Evolutionary conservation across 2,888 invertebrate genomes (phyloP).

Genomic region (Tetanocera ferruginea): DNA sequence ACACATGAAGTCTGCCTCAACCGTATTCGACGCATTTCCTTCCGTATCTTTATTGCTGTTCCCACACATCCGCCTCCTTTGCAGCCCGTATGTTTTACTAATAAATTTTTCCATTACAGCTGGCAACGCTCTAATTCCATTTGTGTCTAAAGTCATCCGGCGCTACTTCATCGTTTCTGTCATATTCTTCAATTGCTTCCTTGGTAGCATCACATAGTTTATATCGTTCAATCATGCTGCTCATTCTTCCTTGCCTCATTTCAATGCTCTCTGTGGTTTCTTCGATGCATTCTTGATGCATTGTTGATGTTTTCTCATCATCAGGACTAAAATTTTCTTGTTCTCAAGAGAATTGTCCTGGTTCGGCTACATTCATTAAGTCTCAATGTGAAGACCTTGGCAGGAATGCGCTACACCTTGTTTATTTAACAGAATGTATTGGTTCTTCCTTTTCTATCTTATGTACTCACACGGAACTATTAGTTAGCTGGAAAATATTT

Average conservation of each 20-base stretch:
- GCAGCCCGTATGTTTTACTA: background rate
- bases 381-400: background rate
- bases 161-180: background rate
- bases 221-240: background rate
- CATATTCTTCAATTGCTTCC: background rate
- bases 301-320: conserved; percentile 35
- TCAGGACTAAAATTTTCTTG: conserved; percentile 35
- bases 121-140: background rate
- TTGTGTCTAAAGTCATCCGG: background rate
- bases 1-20: background rate
- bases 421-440: background rate
- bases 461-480: conserved; percentile 30
- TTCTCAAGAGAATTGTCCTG: conserved; percentile 5
- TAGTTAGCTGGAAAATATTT: conserved; percentile 31
- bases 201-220: background rate
- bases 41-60: background rate
- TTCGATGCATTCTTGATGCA: conserved; percentile 1
- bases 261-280: background rate
- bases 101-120: conserved; percentile 18
- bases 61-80: background rate
- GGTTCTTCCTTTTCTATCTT: conserved; percentile 13
- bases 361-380: background rate
- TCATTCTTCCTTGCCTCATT: background rate
- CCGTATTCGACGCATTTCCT: background rate
- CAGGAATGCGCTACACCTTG: background rate